Evolutionary conservation across 2,113 vertebrate species (phyloP).

Genomic region (Neogobius melanostomus): DNA sequence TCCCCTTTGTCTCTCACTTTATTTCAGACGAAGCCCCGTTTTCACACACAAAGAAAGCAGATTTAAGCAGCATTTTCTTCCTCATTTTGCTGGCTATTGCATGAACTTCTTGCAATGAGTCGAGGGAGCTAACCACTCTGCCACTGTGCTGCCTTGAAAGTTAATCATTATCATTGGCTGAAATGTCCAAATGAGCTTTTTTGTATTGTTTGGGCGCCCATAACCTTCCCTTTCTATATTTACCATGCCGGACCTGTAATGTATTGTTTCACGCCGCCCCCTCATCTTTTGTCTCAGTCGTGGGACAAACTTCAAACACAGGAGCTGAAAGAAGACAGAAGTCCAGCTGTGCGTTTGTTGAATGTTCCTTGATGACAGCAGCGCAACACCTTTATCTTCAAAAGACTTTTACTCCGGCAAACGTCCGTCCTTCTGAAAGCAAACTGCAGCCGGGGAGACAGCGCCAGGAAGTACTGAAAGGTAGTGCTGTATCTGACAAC

Average conservation of each 20-base stretch:
- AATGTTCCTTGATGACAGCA: slow-evolving; percentile 53
- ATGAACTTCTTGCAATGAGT: too few species aligned
- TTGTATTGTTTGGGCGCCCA: too few species aligned
- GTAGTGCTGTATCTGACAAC: not conserved
- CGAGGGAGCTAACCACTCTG: too few species aligned
- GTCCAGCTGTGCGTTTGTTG: slow-evolving; percentile 63
- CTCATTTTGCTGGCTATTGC: not conserved
- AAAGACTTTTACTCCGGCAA: slow-evolving; percentile 30
- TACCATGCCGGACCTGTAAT: not conserved
- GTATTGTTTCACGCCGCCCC: slow-evolving; percentile 4
- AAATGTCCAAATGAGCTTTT: too few species aligned
- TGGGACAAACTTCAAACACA: slow-evolving; percentile 44
- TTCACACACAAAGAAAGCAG: slow-evolving; percentile 35
- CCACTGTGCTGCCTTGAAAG: too few species aligned
- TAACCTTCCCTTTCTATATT: not conserved
- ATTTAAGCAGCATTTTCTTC: slow-evolving; percentile 30
- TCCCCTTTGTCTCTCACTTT: slow-evolving; percentile 63
- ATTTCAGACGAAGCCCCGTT: slow-evolving; percentile 45
- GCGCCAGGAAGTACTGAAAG: not conserved
- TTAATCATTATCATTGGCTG: too few species aligned
- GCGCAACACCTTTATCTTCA: slow-evolving; percentile 52
- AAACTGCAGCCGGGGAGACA: not conserved
- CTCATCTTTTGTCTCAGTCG: slow-evolving; percentile 4
- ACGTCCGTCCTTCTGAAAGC: slow-evolving; percentile 35
- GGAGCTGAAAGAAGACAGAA: slow-evolving; percentile 44